These are phyloP conservation scores for Drosophila niveifrons DNA, from an alignment of 2,888 invertebrate genomes.

Conservation along the genomic window DNA sequence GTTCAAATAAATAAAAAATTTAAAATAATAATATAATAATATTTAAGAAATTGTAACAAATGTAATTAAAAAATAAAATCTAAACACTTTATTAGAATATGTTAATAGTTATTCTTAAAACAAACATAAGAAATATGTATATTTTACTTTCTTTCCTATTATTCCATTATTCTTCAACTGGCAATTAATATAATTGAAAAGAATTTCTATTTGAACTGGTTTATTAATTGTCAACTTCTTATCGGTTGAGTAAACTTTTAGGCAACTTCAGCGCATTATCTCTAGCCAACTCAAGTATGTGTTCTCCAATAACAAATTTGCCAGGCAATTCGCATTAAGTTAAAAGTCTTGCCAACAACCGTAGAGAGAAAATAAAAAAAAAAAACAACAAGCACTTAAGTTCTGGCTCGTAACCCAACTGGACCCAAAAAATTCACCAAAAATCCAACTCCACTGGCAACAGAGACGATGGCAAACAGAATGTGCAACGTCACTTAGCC, in stretches of 20 bases:
- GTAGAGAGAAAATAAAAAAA: background rate
- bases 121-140: no score
- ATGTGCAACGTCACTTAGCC: slow-evolving; percentile 60
- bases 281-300: background rate
- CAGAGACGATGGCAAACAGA: slow-evolving; percentile 14
- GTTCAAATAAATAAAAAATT: no score
- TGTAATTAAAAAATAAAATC: no score
- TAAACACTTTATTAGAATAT: no score
- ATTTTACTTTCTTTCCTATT: no score
- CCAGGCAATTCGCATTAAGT: slow-evolving; percentile 25
- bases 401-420: slow-evolving; percentile 34
- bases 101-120: no score
- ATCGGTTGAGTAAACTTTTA: slow-evolving; percentile 34
- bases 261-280: slow-evolving; percentile 15
- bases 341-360: slow-evolving; percentile 44
- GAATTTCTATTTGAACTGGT: background rate
- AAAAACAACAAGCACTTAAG: slow-evolving; percentile 44
- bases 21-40: background rate
- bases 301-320: slow-evolving; percentile 33
- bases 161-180: no score
- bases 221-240: slow-evolving; percentile 31
- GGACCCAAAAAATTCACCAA: slow-evolving; percentile 4
- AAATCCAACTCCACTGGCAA: slow-evolving; percentile 5
- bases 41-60: background rate
- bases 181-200: no score